These are phyloP conservation scores for Eulemur rubriventer DNA, from an alignment of 2,797 vertebrate species.

Conservation along the genomic window DNA sequence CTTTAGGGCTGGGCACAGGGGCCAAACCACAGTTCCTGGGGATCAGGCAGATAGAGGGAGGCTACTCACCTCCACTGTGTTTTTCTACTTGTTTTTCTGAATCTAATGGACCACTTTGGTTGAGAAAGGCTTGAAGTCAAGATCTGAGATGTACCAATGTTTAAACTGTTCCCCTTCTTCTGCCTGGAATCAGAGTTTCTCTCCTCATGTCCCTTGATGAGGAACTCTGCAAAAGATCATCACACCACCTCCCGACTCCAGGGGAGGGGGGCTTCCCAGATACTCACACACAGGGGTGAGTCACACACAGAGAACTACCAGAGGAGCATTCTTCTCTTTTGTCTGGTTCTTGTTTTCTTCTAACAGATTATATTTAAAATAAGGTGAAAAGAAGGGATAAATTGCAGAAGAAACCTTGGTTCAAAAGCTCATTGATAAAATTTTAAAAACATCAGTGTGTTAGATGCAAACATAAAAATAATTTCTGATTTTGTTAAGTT, in stretches of 20 bases:
- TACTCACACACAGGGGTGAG: background rate
- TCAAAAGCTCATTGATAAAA: constrained; percentile 25
- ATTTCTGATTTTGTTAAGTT: constrained; percentile 52
- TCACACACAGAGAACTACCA: background rate
- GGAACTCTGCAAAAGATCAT: background rate
- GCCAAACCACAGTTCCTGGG: background rate
- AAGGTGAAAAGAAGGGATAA: background rate
- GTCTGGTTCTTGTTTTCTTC: constrained; percentile 39
- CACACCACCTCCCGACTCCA: background rate
- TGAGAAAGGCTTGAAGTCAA: background rate
- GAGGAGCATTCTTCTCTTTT: constrained; percentile 15
- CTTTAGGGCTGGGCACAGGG: background rate
- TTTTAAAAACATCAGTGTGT: constrained; percentile 77
- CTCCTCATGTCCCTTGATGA: background rate
- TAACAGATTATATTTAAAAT: constrained; percentile 62
- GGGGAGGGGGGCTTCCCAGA: too few species aligned
- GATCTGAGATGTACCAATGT: background rate
- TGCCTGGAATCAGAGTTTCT: background rate
- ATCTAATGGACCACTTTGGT: background rate
- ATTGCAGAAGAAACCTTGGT: constrained; percentile 60
- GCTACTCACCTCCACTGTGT: background rate
- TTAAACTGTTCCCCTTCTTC: background rate
- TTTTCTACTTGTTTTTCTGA: background rate
- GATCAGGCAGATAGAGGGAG: background rate
- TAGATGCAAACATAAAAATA: constrained; percentile 59